A percentile compares a stretch with the other conserved stretches of the same genome.
phyloP scores from a whole-genome alignment of 2,797 vertebrate genomes.

The Arremon aurantiirostris region DNA sequence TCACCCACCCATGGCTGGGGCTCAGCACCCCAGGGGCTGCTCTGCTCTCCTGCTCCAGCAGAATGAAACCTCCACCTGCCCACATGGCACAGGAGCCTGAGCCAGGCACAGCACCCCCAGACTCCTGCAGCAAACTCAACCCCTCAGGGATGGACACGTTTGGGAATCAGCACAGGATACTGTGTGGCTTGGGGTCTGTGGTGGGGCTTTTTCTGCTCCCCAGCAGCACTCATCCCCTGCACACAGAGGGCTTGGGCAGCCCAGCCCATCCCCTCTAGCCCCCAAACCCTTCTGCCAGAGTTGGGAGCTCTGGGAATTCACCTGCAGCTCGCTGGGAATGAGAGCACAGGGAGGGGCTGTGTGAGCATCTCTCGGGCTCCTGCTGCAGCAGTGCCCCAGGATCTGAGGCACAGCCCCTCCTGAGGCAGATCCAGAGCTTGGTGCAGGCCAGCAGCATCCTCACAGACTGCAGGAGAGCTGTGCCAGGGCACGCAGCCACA shows the following conservation, averaged over 20 bases:
- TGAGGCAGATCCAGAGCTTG: accelerated
- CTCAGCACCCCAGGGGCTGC: neutral
- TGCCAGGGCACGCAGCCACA: neutral
- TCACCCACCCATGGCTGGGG: accelerated
- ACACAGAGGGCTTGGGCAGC: neutral
- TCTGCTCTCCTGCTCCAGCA: neutral
- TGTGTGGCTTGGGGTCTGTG: neutral
- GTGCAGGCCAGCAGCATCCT: neutral
- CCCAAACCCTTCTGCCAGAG: neutral
- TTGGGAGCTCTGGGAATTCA: neutral
- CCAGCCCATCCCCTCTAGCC: accelerated
- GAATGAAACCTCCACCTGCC: neutral
- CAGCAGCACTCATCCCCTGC: neutral
- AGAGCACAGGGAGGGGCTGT: neutral
- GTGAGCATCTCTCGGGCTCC: neutral
- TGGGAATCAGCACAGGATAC: neutral
- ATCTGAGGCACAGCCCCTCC: neutral
- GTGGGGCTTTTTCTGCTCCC: neutral
- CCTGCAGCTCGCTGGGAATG: accelerated
- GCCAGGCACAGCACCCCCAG: neutral
- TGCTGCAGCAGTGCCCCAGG: neutral
- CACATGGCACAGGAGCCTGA: neutral
- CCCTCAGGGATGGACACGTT: accelerated
- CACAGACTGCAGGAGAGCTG: neutral
- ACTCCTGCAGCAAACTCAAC: accelerated